Conservation (phyloP, 1,140 invertebrate species). For the Agrypnia vestita region DNA sequence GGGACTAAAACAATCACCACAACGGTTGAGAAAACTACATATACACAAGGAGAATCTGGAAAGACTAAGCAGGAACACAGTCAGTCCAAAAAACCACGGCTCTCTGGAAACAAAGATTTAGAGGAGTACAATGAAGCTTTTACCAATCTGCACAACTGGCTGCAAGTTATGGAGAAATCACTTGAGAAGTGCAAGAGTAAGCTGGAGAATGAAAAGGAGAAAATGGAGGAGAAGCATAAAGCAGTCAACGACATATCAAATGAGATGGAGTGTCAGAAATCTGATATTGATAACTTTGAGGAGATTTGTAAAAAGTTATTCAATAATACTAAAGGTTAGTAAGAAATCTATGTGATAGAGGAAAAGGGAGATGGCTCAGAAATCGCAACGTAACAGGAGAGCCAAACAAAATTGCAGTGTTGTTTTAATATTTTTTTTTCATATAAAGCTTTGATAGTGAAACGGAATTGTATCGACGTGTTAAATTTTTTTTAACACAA, state of each 20-base stretch:
- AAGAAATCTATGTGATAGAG: no score
- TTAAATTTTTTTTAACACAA: no score
- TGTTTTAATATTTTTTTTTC: no score
- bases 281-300: constrained; percentile 53
- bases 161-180: constrained; percentile 57
- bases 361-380: no score
- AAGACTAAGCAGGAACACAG: constrained; percentile 63
- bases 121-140: constrained; percentile 74
- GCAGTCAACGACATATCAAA: constrained; percentile 50
- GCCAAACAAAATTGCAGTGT: no score
- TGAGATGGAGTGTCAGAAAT: constrained; percentile 52
- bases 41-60: constrained; percentile 9
- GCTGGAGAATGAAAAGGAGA: constrained; percentile 48
- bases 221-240: constrained; percentile 54
- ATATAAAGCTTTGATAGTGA: no score
- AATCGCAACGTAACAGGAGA: no score
- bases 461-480: no score
- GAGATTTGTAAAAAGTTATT: constrained; percentile 49
- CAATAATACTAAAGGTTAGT: constrained; percentile 29
- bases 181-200: constrained; percentile 51
- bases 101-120: constrained; percentile 65
- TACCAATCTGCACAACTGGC: constrained; percentile 70
- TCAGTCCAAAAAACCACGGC: constrained; percentile 74
- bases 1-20: constrained; percentile 69
- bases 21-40: constrained; percentile 68